phyloP scores from a whole-genome alignment of 2,113 vertebrate genomes.

The Chaenogobius annularis region DNA sequence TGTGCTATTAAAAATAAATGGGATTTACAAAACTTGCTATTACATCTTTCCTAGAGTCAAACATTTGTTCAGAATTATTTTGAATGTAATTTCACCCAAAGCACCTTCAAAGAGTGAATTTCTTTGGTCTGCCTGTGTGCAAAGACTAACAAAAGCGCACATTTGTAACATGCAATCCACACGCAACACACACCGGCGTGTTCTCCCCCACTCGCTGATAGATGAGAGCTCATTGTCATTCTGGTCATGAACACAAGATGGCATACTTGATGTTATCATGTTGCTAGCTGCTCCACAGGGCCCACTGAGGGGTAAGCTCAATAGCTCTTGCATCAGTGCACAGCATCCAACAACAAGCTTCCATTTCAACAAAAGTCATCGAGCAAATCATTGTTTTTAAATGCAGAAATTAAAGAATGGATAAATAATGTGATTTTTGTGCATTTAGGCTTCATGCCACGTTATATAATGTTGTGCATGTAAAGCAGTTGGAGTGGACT shows the following conservation, averaged over 20 bases:
- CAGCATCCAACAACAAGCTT: constrained; percentile 6
- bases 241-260: constrained; percentile 62
- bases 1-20: neutral
- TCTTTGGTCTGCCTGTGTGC: constrained; percentile 3
- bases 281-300: constrained; percentile 1
- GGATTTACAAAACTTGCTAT: neutral
- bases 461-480: constrained; percentile 50
- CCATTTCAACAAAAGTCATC: constrained; percentile 24
- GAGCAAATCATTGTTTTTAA: constrained; percentile 10
- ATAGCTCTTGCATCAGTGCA: constrained; percentile 35
- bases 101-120: neutral
- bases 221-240: constrained; percentile 23
- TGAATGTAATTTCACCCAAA: neutral
- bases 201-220: neutral
- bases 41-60: neutral
- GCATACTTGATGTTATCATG: constrained; percentile 45
- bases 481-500: constrained; percentile 49
- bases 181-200: neutral
- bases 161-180: constrained; percentile 2
- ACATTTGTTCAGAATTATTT: neutral
- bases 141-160: constrained; percentile 6
- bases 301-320: constrained; percentile 24
- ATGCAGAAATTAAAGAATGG: neutral
- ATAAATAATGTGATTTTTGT: constrained; percentile 18
- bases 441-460: constrained; percentile 32